phyloP scores from a whole-genome alignment of 2,888 invertebrate genomes.

The Pristionchus arcanus region DNA sequence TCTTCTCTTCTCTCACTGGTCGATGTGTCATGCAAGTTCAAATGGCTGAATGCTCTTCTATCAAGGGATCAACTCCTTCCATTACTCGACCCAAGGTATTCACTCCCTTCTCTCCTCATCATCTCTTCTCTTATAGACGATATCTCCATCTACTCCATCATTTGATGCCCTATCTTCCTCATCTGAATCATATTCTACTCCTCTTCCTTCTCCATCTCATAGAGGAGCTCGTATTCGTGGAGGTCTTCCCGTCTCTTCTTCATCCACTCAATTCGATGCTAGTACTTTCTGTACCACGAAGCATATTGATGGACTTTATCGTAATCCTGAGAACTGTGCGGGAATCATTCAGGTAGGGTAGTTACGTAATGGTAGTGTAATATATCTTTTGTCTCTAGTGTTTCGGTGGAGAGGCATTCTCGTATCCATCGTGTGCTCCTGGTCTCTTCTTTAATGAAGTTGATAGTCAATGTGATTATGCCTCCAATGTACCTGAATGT shows the following conservation, averaged over 20 bases:
- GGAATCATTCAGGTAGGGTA: constrained; percentile 62
- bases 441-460: constrained; percentile 72
- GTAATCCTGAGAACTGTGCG: constrained; percentile 70
- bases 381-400: constrained; percentile 65
- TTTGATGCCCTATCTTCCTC: too few relatives aligned
- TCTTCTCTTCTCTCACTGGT: constrained; percentile 32
- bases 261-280: constrained; percentile 10
- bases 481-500: constrained; percentile 67
- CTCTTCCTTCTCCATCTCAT: neutral
- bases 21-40: constrained; percentile 13
- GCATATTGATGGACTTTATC: constrained; percentile 69
- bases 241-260: neutral
- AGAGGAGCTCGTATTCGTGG: constrained; percentile 14
- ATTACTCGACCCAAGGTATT: constrained; percentile 46
- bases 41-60: constrained; percentile 11
- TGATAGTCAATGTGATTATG: constrained; percentile 72
- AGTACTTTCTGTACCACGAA: constrained; percentile 15
- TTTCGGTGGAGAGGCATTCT: constrained; percentile 70
- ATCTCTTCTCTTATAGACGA: neutral
- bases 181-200: neutral
- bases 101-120: neutral
- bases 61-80: neutral
- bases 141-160: neutral
- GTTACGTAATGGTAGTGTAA: neutral
- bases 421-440: constrained; percentile 69